A percentile compares a stretch with the other conserved stretches of the same genome.
Evolutionary conservation across 2,113 vertebrate genomes (phyloP).

Genomic region (Camarhynchus parvulus): DNA sequence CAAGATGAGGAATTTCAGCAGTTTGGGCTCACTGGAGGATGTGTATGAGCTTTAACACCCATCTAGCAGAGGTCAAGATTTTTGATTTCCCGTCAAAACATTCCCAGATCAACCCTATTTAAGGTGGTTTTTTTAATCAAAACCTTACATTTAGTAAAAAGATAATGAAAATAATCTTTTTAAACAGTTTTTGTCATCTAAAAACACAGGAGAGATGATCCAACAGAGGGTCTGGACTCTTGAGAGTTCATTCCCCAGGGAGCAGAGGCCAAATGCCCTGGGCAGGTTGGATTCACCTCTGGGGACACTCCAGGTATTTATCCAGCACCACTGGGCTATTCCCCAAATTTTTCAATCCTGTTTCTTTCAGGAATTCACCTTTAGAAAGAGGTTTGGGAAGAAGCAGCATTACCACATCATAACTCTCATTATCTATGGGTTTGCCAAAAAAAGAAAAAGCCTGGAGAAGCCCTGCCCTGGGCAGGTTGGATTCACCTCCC

Average conservation of each 20-base stretch:
- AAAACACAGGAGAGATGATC: background rate
- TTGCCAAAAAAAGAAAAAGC: background rate
- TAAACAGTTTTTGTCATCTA: background rate
- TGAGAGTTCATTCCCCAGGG: background rate
- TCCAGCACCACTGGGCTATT: background rate
- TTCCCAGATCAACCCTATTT: background rate
- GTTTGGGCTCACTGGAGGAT: background rate
- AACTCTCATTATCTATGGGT: rapidly evolving
- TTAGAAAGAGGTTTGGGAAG: background rate
- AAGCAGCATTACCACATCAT: rapidly evolving
- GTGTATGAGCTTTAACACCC: background rate
- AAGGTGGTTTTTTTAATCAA: background rate
- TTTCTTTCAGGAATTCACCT: background rate
- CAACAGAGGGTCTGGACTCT: background rate
- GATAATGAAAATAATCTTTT: background rate
- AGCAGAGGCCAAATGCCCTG: background rate
- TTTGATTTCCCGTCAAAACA: background rate
- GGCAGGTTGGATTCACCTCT: background rate
- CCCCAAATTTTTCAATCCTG: background rate
- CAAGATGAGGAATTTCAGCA: background rate
- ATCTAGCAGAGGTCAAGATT: rapidly evolving
- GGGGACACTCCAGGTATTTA: background rate
- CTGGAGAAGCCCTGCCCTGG: background rate
- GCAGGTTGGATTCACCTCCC: too few species aligned
- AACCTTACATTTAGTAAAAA: background rate